These are phyloP conservation scores for Nycticryphes semicollaris DNA, from an alignment of 2,113 vertebrate species.

Conservation along the genomic window DNA sequence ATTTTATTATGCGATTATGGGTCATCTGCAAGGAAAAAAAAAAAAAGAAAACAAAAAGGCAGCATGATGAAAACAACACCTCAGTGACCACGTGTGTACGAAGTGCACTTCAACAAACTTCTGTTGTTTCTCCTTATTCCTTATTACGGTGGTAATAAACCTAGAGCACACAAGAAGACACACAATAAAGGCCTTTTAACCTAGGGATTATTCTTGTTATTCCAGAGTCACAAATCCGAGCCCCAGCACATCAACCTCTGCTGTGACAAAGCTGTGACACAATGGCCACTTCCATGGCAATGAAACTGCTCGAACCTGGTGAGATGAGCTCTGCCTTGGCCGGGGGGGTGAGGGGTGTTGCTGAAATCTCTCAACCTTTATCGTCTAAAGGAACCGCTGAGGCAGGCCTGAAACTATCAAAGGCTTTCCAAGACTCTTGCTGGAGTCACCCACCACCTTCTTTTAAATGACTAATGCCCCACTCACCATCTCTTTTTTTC, in stretches of 20 bases:
- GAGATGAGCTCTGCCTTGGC: background rate
- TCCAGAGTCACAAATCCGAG: background rate
- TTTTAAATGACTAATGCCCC: background rate
- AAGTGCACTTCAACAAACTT: background rate
- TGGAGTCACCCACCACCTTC: background rate
- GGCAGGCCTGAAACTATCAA: background rate
- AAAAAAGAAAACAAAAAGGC: background rate
- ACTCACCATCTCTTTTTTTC: background rate
- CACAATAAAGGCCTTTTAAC: background rate
- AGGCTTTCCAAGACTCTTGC: background rate
- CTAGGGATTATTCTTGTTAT: background rate
- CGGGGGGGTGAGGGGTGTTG: background rate
- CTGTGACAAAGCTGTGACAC: background rate
- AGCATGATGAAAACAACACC: background rate
- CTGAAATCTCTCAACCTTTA: background rate
- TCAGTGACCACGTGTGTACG: rapidly evolving
- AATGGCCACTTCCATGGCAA: background rate
- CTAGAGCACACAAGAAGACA: background rate
- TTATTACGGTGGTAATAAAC: background rate
- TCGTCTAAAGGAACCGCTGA: background rate
- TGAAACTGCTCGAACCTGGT: background rate
- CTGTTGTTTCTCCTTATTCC: background rate
- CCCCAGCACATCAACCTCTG: background rate
- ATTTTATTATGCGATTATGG: background rate
- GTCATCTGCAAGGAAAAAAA: background rate